Base-by-base conservation (phyloP, 2,797 vertebrate genomes). In the Bovichtus variegatus region DNA sequence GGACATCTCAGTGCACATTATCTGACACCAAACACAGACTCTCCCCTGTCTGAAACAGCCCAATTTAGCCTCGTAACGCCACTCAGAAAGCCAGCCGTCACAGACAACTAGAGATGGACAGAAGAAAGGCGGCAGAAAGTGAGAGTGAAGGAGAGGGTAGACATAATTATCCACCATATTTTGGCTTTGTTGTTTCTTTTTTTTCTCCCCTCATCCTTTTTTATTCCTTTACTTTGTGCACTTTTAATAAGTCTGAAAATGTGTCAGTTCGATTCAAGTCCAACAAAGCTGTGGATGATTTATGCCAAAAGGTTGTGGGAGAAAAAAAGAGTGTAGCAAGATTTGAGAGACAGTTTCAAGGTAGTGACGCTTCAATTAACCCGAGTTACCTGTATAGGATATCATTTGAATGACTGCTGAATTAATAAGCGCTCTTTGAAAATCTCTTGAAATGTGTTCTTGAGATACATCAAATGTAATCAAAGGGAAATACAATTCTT, bases 11-110 rank as follows among this genome's bases (percentile, higher is more conserved):
- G 81, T 27, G 54, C 83, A 89, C 83, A 90, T 89, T 84, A 87
- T 93, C 93, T 90, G 87, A 91, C 91, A 91, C 86, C 92, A 93
- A 93, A 94, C 92, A 93, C 90, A 91, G 82, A 89, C 84, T 69
- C 78, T 76, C 78, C 88, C 74, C 81, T 68, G 89, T 88, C 85
- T 92, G 85, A 92, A 94, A 94, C 89, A 84, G 92, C 85, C 94
- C 92, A 94, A 95, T 95, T 95, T 95, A 95, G 82, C 83, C 84
- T 88, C 74, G 85, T 64, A 85, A 91, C 71, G 78, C 85, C 76
- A 86, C 73, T 87, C 86, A 78, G 76, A 83, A 71, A 60, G 54
- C 53, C 72, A 76, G 71, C 86, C 63, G 58, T 80, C 90, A 93
- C 73, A 87, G 78, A 72, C 82, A 87, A 70, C 82, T 68, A 61